phyloP scores from a whole-genome alignment of 2,888 invertebrate genomes.

The Tineola bisselliella region DNA sequence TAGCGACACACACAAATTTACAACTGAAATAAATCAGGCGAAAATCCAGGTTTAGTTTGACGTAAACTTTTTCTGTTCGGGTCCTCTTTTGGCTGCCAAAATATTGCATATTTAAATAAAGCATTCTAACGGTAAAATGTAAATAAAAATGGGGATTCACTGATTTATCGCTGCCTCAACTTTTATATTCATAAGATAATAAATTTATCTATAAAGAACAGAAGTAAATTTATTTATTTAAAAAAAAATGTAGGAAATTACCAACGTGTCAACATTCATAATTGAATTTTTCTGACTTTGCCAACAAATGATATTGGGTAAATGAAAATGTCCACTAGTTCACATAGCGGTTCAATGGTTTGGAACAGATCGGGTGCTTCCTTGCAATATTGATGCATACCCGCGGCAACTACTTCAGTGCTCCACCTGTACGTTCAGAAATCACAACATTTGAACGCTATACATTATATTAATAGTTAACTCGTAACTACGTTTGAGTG shows the following conservation, averaged over 20 bases:
- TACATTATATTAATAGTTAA: neutral
- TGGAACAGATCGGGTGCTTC: conserved; percentile 6
- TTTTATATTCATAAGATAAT: neutral
- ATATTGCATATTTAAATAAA: neutral
- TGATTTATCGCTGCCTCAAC: neutral
- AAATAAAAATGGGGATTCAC: neutral
- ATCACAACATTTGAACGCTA: neutral
- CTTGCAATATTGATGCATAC: conserved; percentile 11
- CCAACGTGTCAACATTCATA: neutral
- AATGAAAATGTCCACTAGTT: conserved; percentile 5
- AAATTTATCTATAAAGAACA: neutral
- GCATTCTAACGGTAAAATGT: neutral
- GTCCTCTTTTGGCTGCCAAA: neutral
- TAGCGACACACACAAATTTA: neutral
- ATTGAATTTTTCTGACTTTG: neutral
- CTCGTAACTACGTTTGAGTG: neutral
- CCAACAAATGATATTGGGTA: neutral
- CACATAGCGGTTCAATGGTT: conserved; percentile 10
- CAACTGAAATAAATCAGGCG: neutral
- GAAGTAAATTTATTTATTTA: neutral
- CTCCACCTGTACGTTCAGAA: neutral
- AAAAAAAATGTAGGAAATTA: neutral
- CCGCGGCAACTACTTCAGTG: neutral
- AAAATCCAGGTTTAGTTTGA: neutral
- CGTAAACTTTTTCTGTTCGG: neutral